Evolutionary conservation across 2,888 invertebrate genomes (phyloP).

Genomic region (Psylliodes chrysocephalus): DNA sequence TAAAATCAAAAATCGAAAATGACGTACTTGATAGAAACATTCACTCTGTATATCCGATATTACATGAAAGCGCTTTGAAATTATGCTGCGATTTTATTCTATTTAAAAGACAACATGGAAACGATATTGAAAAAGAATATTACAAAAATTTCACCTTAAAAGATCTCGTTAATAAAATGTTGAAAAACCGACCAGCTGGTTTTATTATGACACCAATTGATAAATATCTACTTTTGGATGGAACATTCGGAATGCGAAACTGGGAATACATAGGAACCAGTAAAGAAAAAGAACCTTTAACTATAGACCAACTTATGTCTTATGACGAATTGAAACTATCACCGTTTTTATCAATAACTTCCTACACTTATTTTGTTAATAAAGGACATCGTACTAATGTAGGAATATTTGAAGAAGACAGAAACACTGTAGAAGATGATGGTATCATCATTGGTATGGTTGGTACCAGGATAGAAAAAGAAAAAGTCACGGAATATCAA

Average conservation of each 20-base stretch:
- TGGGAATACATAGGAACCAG: slow-evolving; percentile 68
- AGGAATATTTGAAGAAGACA: slow-evolving; percentile 64
- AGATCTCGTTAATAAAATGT: slow-evolving; percentile 66
- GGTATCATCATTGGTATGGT: slow-evolving; percentile 68
- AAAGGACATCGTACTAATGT: slow-evolving; percentile 68
- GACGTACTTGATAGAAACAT: slow-evolving; percentile 62
- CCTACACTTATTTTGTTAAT: slow-evolving; percentile 69
- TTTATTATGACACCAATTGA: slow-evolving; percentile 60
- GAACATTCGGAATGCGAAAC: slow-evolving; percentile 64
- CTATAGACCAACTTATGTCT: slow-evolving; percentile 66
- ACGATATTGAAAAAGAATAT: slow-evolving; percentile 48
- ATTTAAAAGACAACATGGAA: slow-evolving; percentile 66
- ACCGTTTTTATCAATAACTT: slow-evolving; percentile 68
- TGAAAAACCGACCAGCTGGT: slow-evolving; percentile 66
- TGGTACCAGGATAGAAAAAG: slow-evolving; percentile 68
- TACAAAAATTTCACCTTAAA: slow-evolving; percentile 62
- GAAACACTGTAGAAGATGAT: slow-evolving; percentile 60
- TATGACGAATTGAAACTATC: slow-evolving; percentile 72
- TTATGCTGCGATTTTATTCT: slow-evolving; percentile 74
- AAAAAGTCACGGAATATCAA: slow-evolving; percentile 71
- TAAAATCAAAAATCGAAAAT: slow-evolving; percentile 42
- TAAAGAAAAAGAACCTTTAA: slow-evolving; percentile 63
- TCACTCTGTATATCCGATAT: slow-evolving; percentile 73
- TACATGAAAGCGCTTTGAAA: slow-evolving; percentile 74
- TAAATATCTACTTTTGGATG: slow-evolving; percentile 54